Conservation (phyloP, 2,888 invertebrate species). For the Polymixis lichenea region DNA sequence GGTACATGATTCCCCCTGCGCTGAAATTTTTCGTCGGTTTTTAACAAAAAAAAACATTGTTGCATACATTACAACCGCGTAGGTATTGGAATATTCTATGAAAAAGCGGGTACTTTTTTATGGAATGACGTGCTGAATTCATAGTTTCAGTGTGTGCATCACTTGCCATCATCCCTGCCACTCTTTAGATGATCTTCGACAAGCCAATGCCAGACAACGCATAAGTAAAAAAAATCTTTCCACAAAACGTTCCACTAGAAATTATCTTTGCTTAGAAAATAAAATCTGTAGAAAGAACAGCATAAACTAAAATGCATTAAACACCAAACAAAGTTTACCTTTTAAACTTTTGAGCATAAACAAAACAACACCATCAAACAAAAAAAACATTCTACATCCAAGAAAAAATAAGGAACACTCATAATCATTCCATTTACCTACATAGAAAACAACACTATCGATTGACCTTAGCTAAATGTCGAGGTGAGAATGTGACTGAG, state of each 20-base stretch:
- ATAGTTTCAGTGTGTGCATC: no score
- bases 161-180: no score
- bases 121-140: no score
- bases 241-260: neutral
- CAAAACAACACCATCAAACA: neutral
- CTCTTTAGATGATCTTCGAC: no score
- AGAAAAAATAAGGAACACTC: conserved; percentile 48
- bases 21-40: no score
- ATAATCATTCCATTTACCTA: conserved; percentile 59
- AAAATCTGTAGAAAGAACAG: neutral
- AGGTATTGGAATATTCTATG: no score
- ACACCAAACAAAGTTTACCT: neutral
- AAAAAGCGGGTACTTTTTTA: no score
- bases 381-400: neutral
- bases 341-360: neutral
- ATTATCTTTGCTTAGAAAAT: neutral
- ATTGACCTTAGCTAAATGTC: conserved; percentile 74
- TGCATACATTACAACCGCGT: no score
- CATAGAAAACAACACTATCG: conserved; percentile 46
- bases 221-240: neutral
- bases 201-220: neutral
- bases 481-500: conserved; percentile 67
- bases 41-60: no score
- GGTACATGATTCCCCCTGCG: no score
- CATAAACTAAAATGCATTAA: neutral